Evolutionary conservation across 2,113 vertebrate genomes (phyloP).

Genomic region (Electrona antarctica): DNA sequence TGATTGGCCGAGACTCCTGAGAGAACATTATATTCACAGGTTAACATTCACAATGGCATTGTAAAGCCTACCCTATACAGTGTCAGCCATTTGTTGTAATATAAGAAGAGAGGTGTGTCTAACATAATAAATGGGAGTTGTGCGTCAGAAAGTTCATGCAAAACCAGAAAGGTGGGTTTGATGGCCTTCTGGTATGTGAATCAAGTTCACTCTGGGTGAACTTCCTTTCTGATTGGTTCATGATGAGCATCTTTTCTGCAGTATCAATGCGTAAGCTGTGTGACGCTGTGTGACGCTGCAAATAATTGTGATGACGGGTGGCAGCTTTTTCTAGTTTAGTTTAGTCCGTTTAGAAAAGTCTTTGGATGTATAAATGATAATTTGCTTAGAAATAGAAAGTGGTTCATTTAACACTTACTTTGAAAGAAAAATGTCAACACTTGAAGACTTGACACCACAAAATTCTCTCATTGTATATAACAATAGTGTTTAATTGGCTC

Average conservation of each 20-base stretch:
- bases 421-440: conserved; percentile 7
- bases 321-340: not conserved
- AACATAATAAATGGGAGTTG: conserved; percentile 50
- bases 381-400: not conserved
- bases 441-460: not conserved
- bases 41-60: conserved; percentile 7
- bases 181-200: conserved; percentile 50
- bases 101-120: conserved; percentile 62
- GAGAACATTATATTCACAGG: conserved; percentile 13
- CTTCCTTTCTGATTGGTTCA: not conserved
- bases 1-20: not conserved
- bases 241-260: conserved; percentile 30
- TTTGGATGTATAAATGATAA: too few relatives aligned
- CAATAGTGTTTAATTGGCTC: not conserved
- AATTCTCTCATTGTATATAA: not conserved
- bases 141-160: conserved; percentile 57
- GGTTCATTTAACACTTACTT: not conserved
- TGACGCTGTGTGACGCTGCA: conserved; percentile 22
- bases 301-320: not conserved
- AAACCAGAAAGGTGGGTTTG: conserved; percentile 79
- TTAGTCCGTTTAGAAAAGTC: not conserved
- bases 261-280: not conserved
- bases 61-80: not conserved
- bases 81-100: conserved; percentile 47
- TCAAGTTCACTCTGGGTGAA: not conserved